These are phyloP conservation scores for Dryocosmus kuriphilus DNA, from an alignment of 2,888 invertebrate genomes.

Conservation along the genomic window DNA sequence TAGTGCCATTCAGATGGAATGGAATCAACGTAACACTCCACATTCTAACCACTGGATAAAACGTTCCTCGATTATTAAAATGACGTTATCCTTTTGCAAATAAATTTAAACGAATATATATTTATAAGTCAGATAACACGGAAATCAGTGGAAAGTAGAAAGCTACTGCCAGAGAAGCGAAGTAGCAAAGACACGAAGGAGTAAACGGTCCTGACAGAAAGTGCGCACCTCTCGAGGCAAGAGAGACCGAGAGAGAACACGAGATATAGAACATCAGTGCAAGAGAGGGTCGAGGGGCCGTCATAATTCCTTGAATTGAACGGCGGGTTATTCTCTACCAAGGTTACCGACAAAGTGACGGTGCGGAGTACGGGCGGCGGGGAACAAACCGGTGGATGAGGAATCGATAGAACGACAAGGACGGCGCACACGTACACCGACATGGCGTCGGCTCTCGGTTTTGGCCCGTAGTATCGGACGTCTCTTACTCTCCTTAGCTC, in stretches of 20 bases:
- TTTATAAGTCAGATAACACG: neutral
- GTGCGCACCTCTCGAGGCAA: slow-evolving; percentile 45
- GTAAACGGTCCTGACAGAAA: slow-evolving; percentile 52
- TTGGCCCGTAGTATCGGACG: slow-evolving; percentile 43
- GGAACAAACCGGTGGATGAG: slow-evolving; percentile 42
- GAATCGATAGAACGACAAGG: slow-evolving; percentile 74
- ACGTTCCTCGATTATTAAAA: neutral
- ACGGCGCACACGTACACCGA: slow-evolving; percentile 56
- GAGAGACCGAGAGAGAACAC: slow-evolving; percentile 54
- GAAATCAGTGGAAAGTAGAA: slow-evolving; percentile 48
- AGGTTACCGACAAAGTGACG: slow-evolving; percentile 70
- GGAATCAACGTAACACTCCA: neutral
- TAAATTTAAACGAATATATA: neutral
- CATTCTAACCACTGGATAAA: neutral
- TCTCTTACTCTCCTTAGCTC: no score
- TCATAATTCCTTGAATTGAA: slow-evolving; percentile 78
- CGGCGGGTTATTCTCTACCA: slow-evolving; percentile 76
- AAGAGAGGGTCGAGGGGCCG: slow-evolving; percentile 71
- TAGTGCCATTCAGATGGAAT: no score
- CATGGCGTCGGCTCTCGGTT: slow-evolving; percentile 47
- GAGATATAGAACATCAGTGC: slow-evolving; percentile 48
- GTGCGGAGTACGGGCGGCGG: slow-evolving; percentile 46
- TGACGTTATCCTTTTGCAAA: neutral
- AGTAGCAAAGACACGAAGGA: slow-evolving; percentile 60
- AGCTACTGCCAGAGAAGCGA: slow-evolving; percentile 46